A percentile compares a stretch with the other conserved stretches of the same genome.
These are phyloP conservation scores for Euthynnus affinis DNA, from an alignment of 2,797 vertebrate species.

Conservation along the genomic window DNA sequence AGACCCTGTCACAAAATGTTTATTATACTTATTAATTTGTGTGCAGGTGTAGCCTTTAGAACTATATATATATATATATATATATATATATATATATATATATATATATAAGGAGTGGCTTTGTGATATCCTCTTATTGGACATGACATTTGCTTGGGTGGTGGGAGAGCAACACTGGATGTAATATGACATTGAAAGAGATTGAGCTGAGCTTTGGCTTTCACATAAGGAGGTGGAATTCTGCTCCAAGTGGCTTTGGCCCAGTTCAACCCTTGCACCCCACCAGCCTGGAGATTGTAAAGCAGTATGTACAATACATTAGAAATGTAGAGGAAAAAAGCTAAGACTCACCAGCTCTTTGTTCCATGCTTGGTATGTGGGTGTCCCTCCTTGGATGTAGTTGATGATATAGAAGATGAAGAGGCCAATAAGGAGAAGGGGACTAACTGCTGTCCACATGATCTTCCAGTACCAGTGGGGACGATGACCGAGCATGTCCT, in stretches of 20 bases:
- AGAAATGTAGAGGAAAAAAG: not conserved
- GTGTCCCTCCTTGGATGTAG: conserved; percentile 90
- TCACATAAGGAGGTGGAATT: no score
- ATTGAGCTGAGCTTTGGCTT: no score
- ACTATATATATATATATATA: no score
- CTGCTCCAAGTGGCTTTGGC: not conserved
- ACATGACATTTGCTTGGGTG: no score
- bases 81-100: no score
- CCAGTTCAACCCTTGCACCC: not conserved
- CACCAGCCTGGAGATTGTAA: not conserved
- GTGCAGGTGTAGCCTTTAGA: no score
- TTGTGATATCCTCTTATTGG: no score
- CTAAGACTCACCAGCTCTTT: conserved; percentile 85
- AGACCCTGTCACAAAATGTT: no score
- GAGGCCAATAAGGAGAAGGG: conserved; percentile 89
- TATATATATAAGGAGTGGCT: no score
- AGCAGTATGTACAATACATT: not conserved
- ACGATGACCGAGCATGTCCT: conserved; percentile 88
- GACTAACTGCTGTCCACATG: conserved; percentile 90
- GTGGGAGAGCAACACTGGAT: no score
- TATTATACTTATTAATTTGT: no score
- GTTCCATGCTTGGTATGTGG: conserved; percentile 94
- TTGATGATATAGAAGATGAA: conserved; percentile 91
- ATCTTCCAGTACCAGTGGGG: conserved; percentile 92
- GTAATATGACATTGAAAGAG: no score